These are phyloP conservation scores for Brachionus paranguensis DNA, from an alignment of 1,140 invertebrate genomes.

Conservation along the genomic window DNA sequence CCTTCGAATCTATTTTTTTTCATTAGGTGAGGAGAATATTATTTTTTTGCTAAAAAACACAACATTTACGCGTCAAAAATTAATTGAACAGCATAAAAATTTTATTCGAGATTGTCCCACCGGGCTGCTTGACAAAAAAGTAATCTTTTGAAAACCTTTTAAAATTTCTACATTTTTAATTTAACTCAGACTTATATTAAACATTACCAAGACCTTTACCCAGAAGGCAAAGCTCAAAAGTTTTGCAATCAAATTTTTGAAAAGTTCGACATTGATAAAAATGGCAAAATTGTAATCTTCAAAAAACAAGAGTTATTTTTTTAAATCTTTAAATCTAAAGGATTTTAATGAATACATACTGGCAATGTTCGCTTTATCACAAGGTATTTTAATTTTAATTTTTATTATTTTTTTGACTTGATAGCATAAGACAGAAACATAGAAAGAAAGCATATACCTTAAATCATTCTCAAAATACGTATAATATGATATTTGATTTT, in stretches of 20 bases:
- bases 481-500: no score
- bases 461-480: no score
- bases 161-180: neutral
- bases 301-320: neutral
- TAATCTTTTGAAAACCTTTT: neutral
- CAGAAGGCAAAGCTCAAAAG: conserved; percentile 3
- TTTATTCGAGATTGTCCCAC: conserved; percentile 15
- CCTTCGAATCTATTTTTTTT: neutral
- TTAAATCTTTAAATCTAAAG: neutral
- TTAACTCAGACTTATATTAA: neutral
- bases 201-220: conserved; percentile 19
- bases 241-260: conserved; percentile 13
- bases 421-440: no score
- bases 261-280: conserved; percentile 28
- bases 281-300: conserved; percentile 26
- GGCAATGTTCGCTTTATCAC: neutral
- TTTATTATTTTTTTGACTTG: no score
- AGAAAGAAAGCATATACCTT: no score
- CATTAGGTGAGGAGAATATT: neutral
- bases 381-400: neutral
- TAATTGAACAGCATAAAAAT: neutral
- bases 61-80: neutral
- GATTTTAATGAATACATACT: conserved; percentile 38
- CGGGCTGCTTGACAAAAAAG: conserved; percentile 2
- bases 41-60: neutral